Percentiles rank a stretch among this genome's conserved stretches.
These are phyloP conservation scores for Melolontha melolontha DNA, from an alignment of 2,888 invertebrate species.

Conservation along the genomic window DNA sequence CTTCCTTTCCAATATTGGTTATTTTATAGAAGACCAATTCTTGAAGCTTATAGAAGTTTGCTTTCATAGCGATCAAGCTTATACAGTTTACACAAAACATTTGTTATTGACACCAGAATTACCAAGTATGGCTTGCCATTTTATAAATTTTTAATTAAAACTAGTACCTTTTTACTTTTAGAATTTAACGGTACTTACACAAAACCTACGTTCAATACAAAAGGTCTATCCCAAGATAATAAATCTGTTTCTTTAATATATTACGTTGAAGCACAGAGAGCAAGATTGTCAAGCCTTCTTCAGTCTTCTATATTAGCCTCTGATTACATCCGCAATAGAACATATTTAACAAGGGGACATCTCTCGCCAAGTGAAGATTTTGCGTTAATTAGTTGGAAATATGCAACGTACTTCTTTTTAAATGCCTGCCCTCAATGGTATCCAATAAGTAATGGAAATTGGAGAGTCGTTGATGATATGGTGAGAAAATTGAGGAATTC, in stretches of 20 bases:
- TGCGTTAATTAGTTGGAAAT: slow-evolving; percentile 65
- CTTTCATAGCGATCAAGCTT: slow-evolving; percentile 58
- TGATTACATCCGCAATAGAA: slow-evolving; percentile 58
- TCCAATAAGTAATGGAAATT: slow-evolving; percentile 67
- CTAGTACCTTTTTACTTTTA: slow-evolving; percentile 8
- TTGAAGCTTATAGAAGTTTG: slow-evolving; percentile 59
- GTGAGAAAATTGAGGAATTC: slow-evolving; percentile 61
- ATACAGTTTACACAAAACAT: slow-evolving; percentile 61
- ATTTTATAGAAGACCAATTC: slow-evolving; percentile 52
- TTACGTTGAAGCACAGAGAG: slow-evolving; percentile 33
- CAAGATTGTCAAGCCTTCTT: slow-evolving; percentile 59
- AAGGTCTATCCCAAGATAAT: slow-evolving; percentile 38
- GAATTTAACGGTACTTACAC: slow-evolving; percentile 24
- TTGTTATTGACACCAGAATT: slow-evolving; percentile 25
- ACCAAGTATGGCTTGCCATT: background rate
- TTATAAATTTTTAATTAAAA: background rate
- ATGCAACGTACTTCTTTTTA: slow-evolving; percentile 67
- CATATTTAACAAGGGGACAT: slow-evolving; percentile 67
- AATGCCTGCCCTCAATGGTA: slow-evolving; percentile 69
- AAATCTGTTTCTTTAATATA: slow-evolving; percentile 39
- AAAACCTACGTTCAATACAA: slow-evolving; percentile 38
- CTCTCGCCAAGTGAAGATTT: slow-evolving; percentile 69
- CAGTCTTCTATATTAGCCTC: slow-evolving; percentile 56
- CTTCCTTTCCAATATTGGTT: slow-evolving; percentile 57
- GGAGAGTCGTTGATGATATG: slow-evolving; percentile 66